Base-by-base conservation (phyloP, 2,888 invertebrate genomes). In the Zygothrica quintamaculata region DNA sequence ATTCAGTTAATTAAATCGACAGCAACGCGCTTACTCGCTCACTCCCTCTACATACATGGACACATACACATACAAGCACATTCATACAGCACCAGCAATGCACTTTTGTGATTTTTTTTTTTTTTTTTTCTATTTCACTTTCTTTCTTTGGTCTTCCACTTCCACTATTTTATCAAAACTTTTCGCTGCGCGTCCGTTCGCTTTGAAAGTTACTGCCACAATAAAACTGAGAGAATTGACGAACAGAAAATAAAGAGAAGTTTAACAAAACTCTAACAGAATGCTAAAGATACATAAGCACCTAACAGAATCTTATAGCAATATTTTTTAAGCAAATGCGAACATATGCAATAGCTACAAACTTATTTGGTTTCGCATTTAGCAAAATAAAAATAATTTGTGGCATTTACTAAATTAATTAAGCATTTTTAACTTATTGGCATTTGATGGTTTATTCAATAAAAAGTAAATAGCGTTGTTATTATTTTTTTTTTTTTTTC, bases 31-130 rank as follows among this genome's bases (percentile, higher is more conserved):
- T 47, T 43, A 55, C 37, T 50, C 39, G 29, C 47, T 40, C 51
- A 52, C 37, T 51, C 25, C 31, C 56, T 33, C 39, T 25, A 26
- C 37, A 33, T 47, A 26, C 39, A 43, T 13, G 36, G 42, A 65
- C 34, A 42, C 22, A 42, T 43, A 65, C 34, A 42, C 22, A 36
- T 13, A 64, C 16, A 40, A 25, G 42, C 15, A 73, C 13, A 52
- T 64, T 33, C 44, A 57, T 50, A 51, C 52, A 57, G 46, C 47
- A 51, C 42, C 22, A 59, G 50, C 39, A 57, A 40, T 73, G 62
- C 77, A 73, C 62, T 77, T 75, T 73, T 71, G 46, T 57, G 66
- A 56, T 65, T 72, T 65, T 74, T 53, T 56, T 73, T 43, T 75
- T 75, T 58, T 61, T 56, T 74, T 67, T 74, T 57, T 76, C 60